These are phyloP conservation scores for Tylochromis polylepis DNA, from an alignment of 2,113 vertebrate species.

Conservation along the genomic window DNA sequence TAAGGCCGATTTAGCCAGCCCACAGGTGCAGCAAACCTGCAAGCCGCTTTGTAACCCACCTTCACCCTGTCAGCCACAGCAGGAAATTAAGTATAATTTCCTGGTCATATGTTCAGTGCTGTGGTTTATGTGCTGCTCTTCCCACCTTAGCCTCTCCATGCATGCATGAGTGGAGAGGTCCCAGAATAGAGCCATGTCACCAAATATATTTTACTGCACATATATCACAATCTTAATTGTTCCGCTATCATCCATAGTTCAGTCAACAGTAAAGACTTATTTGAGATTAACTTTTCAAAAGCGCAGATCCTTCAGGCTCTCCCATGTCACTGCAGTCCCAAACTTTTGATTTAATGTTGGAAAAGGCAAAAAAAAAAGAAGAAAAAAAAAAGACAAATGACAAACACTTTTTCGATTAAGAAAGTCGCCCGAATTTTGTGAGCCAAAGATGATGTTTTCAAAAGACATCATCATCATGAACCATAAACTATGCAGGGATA, in stretches of 20 bases:
- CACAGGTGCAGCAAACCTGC: neutral
- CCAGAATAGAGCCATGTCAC: neutral
- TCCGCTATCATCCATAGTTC: neutral
- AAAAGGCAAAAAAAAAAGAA: no score
- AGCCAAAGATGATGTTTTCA: no score
- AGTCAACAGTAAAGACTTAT: neutral
- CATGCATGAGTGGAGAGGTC: neutral
- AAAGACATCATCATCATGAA: no score
- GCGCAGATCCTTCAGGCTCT: neutral
- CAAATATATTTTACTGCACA: neutral
- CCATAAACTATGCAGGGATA: no score
- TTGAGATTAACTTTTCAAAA: no score
- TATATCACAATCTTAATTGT: neutral
- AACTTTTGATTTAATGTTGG: neutral
- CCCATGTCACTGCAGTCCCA: neutral
- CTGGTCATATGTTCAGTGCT: neutral
- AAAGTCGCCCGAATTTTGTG: no score
- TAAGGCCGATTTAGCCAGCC: accelerated
- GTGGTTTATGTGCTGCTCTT: neutral
- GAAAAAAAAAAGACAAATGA: no score
- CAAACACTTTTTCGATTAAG: no score
- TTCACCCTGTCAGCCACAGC: no score
- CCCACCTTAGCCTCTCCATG: neutral
- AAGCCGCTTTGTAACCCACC: neutral
- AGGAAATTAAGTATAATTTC: neutral